These are phyloP conservation scores for Ctenomys sociabilis DNA, from an alignment of 2,113 vertebrate genomes.

Conservation along the genomic window DNA sequence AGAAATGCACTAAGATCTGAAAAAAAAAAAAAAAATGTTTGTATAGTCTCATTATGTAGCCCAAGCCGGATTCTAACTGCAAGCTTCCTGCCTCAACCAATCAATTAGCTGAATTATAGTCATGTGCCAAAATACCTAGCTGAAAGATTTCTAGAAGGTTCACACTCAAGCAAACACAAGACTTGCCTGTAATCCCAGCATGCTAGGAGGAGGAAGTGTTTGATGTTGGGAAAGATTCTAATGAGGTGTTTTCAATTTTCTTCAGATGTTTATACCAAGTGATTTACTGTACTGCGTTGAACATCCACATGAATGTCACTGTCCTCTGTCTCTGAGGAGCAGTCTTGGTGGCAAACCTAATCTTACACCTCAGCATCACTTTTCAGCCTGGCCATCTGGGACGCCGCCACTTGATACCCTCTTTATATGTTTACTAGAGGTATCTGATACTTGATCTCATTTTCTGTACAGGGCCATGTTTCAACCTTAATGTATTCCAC, in stretches of 20 bases:
- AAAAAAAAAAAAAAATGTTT: background rate
- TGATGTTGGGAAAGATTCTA: background rate
- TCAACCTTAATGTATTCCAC: background rate
- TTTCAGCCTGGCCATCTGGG: background rate
- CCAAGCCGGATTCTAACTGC: background rate
- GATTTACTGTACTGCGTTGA: background rate
- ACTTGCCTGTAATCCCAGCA: background rate
- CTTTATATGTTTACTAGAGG: background rate
- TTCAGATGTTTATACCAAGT: background rate
- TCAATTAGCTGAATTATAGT: background rate
- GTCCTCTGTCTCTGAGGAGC: background rate
- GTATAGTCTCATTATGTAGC: background rate
- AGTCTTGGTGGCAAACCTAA: background rate
- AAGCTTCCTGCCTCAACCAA: background rate
- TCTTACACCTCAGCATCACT: background rate
- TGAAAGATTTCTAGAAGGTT: background rate
- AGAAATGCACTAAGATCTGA: background rate
- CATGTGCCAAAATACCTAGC: background rate
- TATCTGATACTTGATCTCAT: background rate
- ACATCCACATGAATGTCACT: background rate
- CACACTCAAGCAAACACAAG: background rate
- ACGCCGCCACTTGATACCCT: background rate
- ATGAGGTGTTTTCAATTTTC: background rate
- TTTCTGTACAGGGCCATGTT: background rate
- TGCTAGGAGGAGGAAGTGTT: background rate